Evolutionary conservation across 2,797 vertebrate species (phyloP).

Genomic region (Sebastes wilsoni): DNA sequence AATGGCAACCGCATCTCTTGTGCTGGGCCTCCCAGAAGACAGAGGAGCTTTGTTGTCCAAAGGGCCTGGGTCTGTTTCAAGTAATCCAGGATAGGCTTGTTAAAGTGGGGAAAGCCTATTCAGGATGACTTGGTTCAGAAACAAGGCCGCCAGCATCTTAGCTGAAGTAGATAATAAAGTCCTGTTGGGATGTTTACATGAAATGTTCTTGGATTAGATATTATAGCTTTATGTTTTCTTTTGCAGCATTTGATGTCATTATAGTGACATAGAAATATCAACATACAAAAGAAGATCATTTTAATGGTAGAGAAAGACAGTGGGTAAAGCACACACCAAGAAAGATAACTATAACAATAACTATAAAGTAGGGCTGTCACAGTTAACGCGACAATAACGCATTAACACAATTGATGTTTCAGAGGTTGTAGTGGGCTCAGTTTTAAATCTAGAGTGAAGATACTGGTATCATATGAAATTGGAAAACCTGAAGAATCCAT

Average conservation of each 20-base stretch:
- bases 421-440: too few relatives aligned
- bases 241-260: neutral
- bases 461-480: too few relatives aligned
- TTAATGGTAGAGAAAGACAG: neutral
- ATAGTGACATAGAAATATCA: neutral
- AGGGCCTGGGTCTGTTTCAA: conserved; percentile 91
- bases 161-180: neutral
- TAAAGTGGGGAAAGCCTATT: conserved; percentile 91
- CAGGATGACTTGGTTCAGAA: conserved; percentile 96
- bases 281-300: neutral
- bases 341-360: neutral
- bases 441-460: too few relatives aligned
- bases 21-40: conserved; percentile 48
- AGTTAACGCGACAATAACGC: too few relatives aligned
- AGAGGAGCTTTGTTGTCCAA: conserved; percentile 42
- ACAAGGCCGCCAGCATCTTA: conserved; percentile 74
- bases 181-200: neutral
- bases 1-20: conserved; percentile 54
- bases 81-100: conserved; percentile 99
- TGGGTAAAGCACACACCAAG: neutral
- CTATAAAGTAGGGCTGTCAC: neutral
- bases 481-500: too few relatives aligned
- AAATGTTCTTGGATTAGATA: neutral
- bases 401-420: too few relatives aligned
- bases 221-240: neutral